Evolutionary conservation across 2,888 invertebrate genomes (phyloP).

Genomic region (Malacosoma neustria): DNA sequence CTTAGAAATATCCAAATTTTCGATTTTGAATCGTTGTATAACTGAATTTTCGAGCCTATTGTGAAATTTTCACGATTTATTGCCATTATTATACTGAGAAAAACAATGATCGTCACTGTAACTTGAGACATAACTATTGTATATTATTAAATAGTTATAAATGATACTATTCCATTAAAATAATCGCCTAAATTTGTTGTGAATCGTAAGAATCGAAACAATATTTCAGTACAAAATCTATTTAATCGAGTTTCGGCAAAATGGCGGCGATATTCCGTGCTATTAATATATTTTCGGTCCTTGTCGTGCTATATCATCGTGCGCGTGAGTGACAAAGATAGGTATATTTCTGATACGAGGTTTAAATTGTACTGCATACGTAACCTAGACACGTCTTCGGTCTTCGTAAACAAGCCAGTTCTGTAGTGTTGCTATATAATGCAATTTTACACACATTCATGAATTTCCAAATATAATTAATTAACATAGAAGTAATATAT

Average conservation of each 20-base stretch:
- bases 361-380: conserved; percentile 59
- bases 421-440: conserved; percentile 42
- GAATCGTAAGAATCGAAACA: conserved; percentile 21
- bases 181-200: background rate
- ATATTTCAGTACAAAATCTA: conserved; percentile 40
- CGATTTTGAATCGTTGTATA: conserved; percentile 2
- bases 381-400: conserved; percentile 70
- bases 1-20: background rate
- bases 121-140: background rate
- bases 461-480: conserved; percentile 5
- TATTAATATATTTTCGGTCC: conserved; percentile 57
- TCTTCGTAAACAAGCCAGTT: conserved; percentile 62
- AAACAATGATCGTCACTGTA: conserved; percentile 5
- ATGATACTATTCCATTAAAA: background rate
- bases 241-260: conserved; percentile 57
- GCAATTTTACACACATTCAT: conserved; percentile 3
- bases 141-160: background rate
- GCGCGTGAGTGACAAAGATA: conserved; percentile 36
- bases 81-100: conserved; percentile 23
- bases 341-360: conserved; percentile 43
- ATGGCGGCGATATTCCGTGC: conserved; percentile 63
- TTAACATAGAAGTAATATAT: no score
- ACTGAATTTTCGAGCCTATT: conserved; percentile 7
- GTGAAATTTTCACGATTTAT: conserved; percentile 27
- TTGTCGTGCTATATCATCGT: conserved; percentile 22